Evolutionary conservation across 1,140 invertebrate genomes (phyloP), one percentile per base, ranked within the genome.

Genomic region (Lasioglossum albipes): DNA sequence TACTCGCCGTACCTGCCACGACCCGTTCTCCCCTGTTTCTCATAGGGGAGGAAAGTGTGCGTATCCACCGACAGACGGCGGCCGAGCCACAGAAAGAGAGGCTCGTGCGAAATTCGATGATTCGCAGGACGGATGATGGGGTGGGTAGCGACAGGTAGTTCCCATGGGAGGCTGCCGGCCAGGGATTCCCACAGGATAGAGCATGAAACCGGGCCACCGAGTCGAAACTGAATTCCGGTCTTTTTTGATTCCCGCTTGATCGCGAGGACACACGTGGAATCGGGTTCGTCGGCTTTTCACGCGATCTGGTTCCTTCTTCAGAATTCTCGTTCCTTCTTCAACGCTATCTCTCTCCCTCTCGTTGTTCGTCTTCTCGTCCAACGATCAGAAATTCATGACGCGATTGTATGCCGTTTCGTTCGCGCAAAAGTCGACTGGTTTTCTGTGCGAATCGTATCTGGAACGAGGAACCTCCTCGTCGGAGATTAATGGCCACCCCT

Each of bases 91-190:
- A 61, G 71, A 76, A 68, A 66, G 59, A 75, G 84, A 84, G 87
- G 86, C 84, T 89, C 88, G 89, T 90, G 88, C 88, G 89, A 90
- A 90, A 89, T 89, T 85, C 81, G 83, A 72, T 77, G 84, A 82
- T 84, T 80, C 83, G 81, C 75, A 81, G 80, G 79, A 68, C 81
- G 84, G 85, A 75, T 65, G 81, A 78, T 64, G 70, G 84, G 87
- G 83, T 81, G 79, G 81, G 76, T 80, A 77, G 80, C 81, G 88
- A 89, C 90, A 90, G 89, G 90, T 90, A 90, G 88, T 90, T 91
- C 89, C 89, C 89, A 89, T 90, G 90, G 81, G 87, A 91, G 85
- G 81, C 82, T 87, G 83, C 74, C 76, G 84, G 80, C 74, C 74
- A 78, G 77, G 62, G 62, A 89, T 91, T 91, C 90, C 89, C 90